Evolutionary conservation across 2,797 vertebrate species (phyloP).

Genomic region (Prionace glauca): DNA sequence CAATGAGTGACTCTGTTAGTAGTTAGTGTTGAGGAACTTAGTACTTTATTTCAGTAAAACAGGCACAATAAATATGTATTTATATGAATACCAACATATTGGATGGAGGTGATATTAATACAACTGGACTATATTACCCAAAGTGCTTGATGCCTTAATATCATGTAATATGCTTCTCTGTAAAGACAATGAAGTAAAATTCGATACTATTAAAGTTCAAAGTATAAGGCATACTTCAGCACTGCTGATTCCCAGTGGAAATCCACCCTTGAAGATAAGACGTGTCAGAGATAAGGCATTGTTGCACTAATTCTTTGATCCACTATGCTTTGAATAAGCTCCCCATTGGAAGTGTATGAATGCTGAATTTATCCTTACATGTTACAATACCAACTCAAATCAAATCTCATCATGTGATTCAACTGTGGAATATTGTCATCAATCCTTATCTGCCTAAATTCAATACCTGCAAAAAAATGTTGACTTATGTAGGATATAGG

Average conservation of each 20-base stretch:
- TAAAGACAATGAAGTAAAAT: conserved; percentile 5
- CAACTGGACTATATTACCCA: not conserved
- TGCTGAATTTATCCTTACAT: not conserved
- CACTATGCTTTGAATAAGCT: not conserved
- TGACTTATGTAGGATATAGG: not conserved
- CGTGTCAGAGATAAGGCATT: not conserved
- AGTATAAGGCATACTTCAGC: not conserved
- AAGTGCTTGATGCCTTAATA: not conserved
- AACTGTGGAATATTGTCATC: not conserved
- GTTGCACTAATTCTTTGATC: not conserved
- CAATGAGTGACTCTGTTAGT: not conserved
- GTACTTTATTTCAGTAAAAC: not conserved
- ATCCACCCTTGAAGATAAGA: not conserved
- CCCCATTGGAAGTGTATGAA: not conserved
- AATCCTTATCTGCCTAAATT: not conserved
- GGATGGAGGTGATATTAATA: not conserved
- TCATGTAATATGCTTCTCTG: not conserved
- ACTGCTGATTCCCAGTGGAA: not conserved
- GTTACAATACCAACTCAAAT: not conserved
- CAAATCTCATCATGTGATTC: not conserved
- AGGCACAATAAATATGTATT: not conserved
- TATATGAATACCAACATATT: not conserved
- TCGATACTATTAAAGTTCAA: not conserved
- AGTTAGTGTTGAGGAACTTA: not conserved
- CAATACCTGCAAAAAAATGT: not conserved